phyloP scores from a whole-genome alignment of 2,797 vertebrate species.

The Macrochelys suwanniensis region DNA sequence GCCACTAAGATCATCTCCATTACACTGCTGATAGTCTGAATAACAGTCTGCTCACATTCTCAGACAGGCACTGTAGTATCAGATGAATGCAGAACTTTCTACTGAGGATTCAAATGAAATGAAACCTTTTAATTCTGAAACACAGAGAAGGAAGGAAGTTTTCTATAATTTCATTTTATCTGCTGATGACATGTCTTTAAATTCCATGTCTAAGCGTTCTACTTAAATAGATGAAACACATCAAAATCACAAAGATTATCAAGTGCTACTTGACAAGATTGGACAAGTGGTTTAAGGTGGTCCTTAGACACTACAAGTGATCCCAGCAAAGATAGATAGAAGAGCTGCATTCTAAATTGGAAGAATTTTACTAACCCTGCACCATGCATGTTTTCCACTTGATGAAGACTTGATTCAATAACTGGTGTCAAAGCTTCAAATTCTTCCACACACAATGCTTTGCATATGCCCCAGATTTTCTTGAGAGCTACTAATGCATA shows the following conservation, averaged over 20 bases:
- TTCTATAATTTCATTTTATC: not conserved
- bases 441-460: constrained; percentile 63
- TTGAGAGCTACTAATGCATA: constrained; percentile 93
- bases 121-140: not conserved
- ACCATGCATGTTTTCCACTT: constrained; percentile 91
- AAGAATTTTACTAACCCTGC: constrained; percentile 83
- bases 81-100: not conserved
- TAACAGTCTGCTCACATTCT: not conserved
- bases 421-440: constrained; percentile 86
- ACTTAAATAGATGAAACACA: not conserved
- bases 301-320: not conserved
- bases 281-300: not conserved
- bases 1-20: not conserved
- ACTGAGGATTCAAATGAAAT: not conserved
- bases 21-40: not conserved
- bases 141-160: not conserved
- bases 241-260: not conserved
- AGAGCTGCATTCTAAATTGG: not conserved
- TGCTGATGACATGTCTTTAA: not conserved
- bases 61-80: not conserved
- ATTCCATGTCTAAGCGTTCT: not conserved
- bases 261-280: not conserved
- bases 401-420: constrained; percentile 89
- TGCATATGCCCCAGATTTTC: constrained; percentile 90
- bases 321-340: not conserved